Percentiles rank a stretch among this genome's conserved stretches.
These are phyloP conservation scores for Psophia crepitans DNA, from an alignment of 2,113 vertebrate species.

Conservation along the genomic window DNA sequence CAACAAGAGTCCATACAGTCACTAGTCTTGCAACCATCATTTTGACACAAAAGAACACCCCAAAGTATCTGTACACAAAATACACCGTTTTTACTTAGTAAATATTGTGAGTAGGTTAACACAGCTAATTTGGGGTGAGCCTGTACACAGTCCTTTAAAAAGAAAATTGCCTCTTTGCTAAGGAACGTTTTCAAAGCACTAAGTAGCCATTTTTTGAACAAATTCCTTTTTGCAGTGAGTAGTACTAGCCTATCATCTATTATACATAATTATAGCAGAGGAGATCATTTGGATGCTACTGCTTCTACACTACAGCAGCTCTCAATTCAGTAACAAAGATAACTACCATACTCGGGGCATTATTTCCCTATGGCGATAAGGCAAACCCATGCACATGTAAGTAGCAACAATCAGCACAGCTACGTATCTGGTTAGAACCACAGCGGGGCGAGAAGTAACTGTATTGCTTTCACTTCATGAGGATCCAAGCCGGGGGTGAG, in stretches of 20 bases:
- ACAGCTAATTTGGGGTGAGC: background rate
- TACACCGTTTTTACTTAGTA: background rate
- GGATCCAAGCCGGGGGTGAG: background rate
- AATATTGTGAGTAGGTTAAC: background rate
- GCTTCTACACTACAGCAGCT: background rate
- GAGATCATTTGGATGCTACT: background rate
- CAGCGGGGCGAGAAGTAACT: background rate
- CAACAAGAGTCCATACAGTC: background rate
- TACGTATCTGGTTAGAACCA: background rate
- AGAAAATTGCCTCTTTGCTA: background rate
- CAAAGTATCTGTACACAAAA: background rate
- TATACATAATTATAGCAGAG: background rate
- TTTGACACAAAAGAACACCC: background rate
- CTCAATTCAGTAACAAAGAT: background rate
- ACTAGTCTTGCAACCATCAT: background rate
- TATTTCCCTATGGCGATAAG: background rate
- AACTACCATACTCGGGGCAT: background rate
- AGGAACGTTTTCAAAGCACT: background rate
- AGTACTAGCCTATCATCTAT: background rate
- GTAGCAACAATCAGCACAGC: background rate
- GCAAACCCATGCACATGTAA: background rate
- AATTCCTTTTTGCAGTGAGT: background rate
- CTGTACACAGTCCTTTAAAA: background rate
- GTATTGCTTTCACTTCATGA: background rate
- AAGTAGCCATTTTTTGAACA: background rate